phyloP scores from a whole-genome alignment of 1,140 invertebrate species.

The Trichomalopsis sarcophagae region DNA sequence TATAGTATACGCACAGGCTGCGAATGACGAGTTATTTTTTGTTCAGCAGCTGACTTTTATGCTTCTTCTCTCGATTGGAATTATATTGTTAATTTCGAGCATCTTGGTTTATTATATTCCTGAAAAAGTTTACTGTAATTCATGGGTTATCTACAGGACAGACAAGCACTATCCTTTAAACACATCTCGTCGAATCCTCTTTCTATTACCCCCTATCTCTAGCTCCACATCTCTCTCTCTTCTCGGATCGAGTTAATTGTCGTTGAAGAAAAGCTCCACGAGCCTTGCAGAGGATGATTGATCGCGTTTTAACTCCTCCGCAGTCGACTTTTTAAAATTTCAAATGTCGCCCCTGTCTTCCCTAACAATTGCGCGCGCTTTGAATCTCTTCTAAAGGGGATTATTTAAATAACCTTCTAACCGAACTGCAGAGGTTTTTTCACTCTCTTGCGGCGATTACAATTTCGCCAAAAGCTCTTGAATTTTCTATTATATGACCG shows the following conservation, averaged over 20 bases:
- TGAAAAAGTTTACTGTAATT: neutral
- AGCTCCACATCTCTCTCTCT: neutral
- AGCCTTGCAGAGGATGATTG: neutral
- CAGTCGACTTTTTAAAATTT: constrained; percentile 15
- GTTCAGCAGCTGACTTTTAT: too few relatives aligned
- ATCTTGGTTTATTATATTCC: neutral
- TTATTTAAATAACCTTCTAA: neutral
- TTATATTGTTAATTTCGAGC: neutral
- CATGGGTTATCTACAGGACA: neutral
- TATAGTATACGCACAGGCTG: neutral
- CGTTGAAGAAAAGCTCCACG: neutral
- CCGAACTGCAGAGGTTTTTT: neutral
- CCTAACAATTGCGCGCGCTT: neutral
- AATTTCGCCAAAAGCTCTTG: neutral
- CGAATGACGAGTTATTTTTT: neutral
- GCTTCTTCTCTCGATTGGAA: too few relatives aligned
- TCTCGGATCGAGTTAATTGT: neutral
- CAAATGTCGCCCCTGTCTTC: neutral
- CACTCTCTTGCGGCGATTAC: constrained; percentile 1
- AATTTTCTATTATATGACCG: neutral
- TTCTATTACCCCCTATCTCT: neutral
- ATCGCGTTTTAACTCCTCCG: neutral
- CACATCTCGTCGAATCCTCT: neutral
- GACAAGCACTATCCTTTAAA: neutral
- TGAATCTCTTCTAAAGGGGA: neutral